Conservation (phyloP, 2,888 invertebrate genomes). For the Melinaea menophilus region DNA sequence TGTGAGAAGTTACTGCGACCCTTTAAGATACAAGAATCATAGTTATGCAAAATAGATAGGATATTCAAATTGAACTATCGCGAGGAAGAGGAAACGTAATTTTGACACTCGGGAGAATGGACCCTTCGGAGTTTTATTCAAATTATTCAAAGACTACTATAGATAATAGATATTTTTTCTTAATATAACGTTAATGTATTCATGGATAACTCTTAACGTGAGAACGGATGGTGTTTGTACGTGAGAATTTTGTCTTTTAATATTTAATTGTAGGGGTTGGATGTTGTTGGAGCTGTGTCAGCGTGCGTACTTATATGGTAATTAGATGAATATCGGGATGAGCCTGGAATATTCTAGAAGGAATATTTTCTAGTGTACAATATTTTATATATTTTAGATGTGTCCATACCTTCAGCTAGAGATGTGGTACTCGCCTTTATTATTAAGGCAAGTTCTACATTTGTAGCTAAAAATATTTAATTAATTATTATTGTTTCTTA, state of each 20-base stretch:
- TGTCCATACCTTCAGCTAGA: neutral
- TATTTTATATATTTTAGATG: neutral
- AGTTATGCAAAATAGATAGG: conserved; percentile 70
- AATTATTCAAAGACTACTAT: conserved; percentile 53
- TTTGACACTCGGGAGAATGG: conserved; percentile 75
- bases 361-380: neutral
- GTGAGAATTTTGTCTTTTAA: conserved; percentile 57
- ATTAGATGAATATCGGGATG: conserved; percentile 39
- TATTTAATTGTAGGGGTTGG: conserved; percentile 66
- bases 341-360: neutral
- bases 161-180: conserved; percentile 60
- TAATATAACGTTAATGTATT: conserved; percentile 61
- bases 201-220: conserved; percentile 59
- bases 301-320: conserved; percentile 67
- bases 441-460: too few species aligned
- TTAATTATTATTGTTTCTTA: too few species aligned
- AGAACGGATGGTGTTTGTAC: conserved; percentile 53
- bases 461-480: too few species aligned
- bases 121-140: conserved; percentile 69
- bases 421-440: too few species aligned
- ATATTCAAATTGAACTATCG: conserved; percentile 70
- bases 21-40: conserved; percentile 39
- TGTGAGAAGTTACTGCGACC: conserved; percentile 41
- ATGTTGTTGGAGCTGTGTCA: conserved; percentile 72
- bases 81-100: conserved; percentile 71